Percentiles rank a stretch among this genome's conserved stretches.
Evolutionary conservation across 23 tunicate species (phyloP).

Genomic region (Aplidium turbinatum): DNA sequence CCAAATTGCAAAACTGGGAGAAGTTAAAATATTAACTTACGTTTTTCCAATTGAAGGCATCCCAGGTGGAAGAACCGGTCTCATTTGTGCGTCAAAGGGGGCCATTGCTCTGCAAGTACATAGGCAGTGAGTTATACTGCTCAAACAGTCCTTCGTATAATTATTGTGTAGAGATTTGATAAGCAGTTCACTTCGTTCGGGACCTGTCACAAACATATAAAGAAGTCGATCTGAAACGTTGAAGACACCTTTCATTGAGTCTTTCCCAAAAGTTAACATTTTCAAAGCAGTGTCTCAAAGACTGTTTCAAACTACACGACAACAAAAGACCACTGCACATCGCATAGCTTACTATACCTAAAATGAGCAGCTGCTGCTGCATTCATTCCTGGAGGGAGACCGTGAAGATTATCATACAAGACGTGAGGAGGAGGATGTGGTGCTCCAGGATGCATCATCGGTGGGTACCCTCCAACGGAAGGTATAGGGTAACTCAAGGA

Average conservation of each 20-base stretch:
- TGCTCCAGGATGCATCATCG: conserved; percentile 52
- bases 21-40: conserved; percentile 61
- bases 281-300: too few species aligned
- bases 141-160: too few species aligned
- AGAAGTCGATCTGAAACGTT: too few species aligned
- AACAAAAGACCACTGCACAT: too few species aligned
- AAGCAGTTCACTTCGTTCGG: too few species aligned
- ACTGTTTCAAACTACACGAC: background rate
- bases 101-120: conserved; percentile 45
- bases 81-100: conserved; percentile 59
- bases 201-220: too few species aligned
- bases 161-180: too few species aligned
- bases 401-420: conserved; percentile 63
- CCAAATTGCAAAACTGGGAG: background rate
- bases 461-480: conserved; percentile 49
- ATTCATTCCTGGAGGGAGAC: conserved; percentile 60
- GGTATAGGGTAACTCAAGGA: conserved; percentile 23
- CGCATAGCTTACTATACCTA: too few species aligned
- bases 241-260: too few species aligned
- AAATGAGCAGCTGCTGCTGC: conserved; percentile 74
- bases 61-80: conserved; percentile 48
- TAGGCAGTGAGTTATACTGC: too few species aligned
- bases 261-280: too few species aligned
- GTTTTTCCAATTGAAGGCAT: conserved; percentile 65
- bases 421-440: conserved; percentile 60